Evolutionary conservation across 2,113 vertebrate genomes (phyloP), one percentile per base, ranked within the genome.

Genomic region (Scytalopus superciliaris): DNA sequence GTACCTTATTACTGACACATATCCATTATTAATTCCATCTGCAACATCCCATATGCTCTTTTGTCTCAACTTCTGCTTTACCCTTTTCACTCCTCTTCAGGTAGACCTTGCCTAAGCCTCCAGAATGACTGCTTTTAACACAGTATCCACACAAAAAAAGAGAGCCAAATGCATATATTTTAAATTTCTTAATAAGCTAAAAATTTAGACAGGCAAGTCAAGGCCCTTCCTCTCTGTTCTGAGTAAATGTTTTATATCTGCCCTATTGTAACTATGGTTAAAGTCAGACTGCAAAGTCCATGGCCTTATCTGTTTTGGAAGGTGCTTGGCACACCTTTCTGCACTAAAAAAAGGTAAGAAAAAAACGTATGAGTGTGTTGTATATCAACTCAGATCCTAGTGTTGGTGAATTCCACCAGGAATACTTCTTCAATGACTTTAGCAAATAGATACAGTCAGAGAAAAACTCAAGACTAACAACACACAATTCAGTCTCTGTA

Each of bases 1-100:
- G 1, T 18, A 84, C 9, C 27, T 75, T 75, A 50, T n/a, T 75
- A 75, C 12, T 1, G 1, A 47, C 24, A 63, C 0, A 0, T 3
- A 23, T 64, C 42, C 31, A n/a, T 82, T 75, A 87, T 79, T 89
- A 89, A 92, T 79, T 84, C 62, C 18, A 84, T 56, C 44, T 9
- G 2, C 56, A 86, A 75, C 30, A 79, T 62, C 37, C 19, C 44
- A 42, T n/a, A 40, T 9, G 7, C 15, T 81, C 10, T 27, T 47
- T 93, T 67, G 40, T 85, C 53, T 80, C 63, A 86, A 52, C 5
- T 78, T 84, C 33, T 76, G 47, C 45, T 73, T 64, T 55, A 55
- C 21, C 3, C 17, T 91, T 90, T 68, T 45, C 22, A 59, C 19
- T 91, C 47, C 23, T 83, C 17, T 72, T 77, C 27, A 84, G 0